Conservation (phyloP, 2,797 vertebrate species). For the Danionella dracula region DNA sequence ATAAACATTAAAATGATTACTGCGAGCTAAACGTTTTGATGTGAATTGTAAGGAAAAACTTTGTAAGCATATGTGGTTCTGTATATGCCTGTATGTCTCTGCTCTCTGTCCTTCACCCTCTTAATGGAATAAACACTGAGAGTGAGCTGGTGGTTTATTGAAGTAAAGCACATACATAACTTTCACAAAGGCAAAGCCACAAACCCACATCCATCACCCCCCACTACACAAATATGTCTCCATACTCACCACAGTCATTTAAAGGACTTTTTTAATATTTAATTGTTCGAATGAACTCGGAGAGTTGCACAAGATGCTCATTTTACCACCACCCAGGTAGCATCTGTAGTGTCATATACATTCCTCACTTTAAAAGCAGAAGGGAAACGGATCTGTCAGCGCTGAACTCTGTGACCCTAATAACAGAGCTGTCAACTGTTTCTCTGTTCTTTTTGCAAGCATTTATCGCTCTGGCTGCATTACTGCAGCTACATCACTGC, state of each 20-base stretch:
- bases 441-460: constrained; percentile 7
- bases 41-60: neutral
- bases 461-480: constrained; percentile 1
- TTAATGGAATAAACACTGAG: constrained; percentile 15
- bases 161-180: constrained; percentile 31
- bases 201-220: constrained; percentile 32
- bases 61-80: constrained; percentile 12
- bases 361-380: constrained; percentile 21
- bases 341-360: constrained; percentile 1
- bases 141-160: constrained; percentile 39
- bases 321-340: constrained; percentile 9
- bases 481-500: neutral
- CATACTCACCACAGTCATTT: constrained; percentile 14
- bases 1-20: neutral
- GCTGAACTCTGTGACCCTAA: constrained; percentile 22
- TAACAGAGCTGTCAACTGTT: constrained; percentile 15
- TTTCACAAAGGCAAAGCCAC: constrained; percentile 32
- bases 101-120: constrained; percentile 29
- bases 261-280: neutral
- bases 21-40: neutral
- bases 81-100: constrained; percentile 10
- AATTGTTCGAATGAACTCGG: neutral
- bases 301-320: neutral
- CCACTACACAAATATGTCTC: constrained; percentile 7
- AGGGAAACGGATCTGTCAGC: constrained; percentile 4